Evolutionary conservation across 2,113 vertebrate genomes (phyloP), one percentile per base, ranked within the genome.

Genomic region (Struthidea cinerea): DNA sequence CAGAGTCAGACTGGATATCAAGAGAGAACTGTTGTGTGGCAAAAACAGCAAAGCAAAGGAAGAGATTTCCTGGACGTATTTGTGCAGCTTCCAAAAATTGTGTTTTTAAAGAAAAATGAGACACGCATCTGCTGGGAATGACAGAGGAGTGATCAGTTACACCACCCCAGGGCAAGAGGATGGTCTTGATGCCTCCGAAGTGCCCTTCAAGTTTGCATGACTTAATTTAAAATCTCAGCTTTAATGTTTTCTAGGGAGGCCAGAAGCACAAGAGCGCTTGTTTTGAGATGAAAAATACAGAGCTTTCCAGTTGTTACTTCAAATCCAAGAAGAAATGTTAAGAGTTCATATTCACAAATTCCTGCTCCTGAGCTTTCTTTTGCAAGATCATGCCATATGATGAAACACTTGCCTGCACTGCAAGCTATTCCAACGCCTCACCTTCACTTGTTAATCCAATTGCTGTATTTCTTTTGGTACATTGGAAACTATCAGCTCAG

Each of bases 171-270:
- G 59, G 56, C 76, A 67, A 65, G 44, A 89, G 52, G 76, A 92
- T 75, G 44, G 93, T 60, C 83, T 84, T 75, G 39, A 81, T 88
- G 86, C 47, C 68, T 94, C 76, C 68, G 70, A 70, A 84, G 71
- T 92, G 64, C 80, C 64, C 64, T 90, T 94, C 75, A 84, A 50
- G 60, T 89, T 91, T 76, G 78, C 82, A 71, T 78, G 63, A 70
- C 60, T 95, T 89, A 69, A 77, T 85, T 88, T 90, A 63, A 96
- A 93, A 77, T 77, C 75, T 70, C 37, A 75, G 65, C 23, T 84
- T 79, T 77, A 90, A 65, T 6, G 3, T 65, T 76, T 94, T 85
- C 49, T 60, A 59, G 60, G 59, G 42, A 89, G 64, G 16, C 26
- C 52, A 88, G 79, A 84, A 92, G 70, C 3, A 20, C 0, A 1